These are phyloP conservation scores for Glaucopsyche alexis DNA, from an alignment of 2,888 invertebrate genomes.

Conservation along the genomic window DNA sequence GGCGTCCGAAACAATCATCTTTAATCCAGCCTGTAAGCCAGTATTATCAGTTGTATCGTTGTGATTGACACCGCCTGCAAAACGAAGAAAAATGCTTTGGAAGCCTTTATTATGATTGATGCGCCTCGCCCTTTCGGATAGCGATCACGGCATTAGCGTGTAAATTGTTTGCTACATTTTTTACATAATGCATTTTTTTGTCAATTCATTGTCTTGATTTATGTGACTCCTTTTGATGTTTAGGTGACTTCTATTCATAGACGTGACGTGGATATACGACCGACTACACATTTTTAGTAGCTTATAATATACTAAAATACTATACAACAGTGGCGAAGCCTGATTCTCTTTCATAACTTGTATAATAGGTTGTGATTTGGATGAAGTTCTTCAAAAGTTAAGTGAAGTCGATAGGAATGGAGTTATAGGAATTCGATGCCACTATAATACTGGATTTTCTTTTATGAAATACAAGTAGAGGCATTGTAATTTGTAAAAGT, in stretches of 20 bases:
- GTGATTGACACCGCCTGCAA: constrained; percentile 64
- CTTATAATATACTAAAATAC: not conserved
- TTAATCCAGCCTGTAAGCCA: constrained; percentile 35
- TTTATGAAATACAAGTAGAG: not conserved
- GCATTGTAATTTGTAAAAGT: too few species aligned
- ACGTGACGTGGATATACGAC: not conserved
- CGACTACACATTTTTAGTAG: not conserved
- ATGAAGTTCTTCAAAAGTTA: too few species aligned
- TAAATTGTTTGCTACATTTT: constrained; percentile 33
- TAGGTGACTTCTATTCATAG: not conserved
- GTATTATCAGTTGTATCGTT: constrained; percentile 48
- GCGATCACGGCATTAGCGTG: constrained; percentile 37
- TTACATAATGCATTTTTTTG: constrained; percentile 30
- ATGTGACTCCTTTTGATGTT: constrained; percentile 29
- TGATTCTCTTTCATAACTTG: too few species aligned
- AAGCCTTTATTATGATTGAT: constrained; percentile 73
- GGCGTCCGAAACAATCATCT: constrained; percentile 41
- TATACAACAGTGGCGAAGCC: too few species aligned
- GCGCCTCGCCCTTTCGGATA: constrained; percentile 42
- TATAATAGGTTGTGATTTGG: too few species aligned
- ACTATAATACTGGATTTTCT: not conserved
- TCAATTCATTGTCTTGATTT: constrained; percentile 30
- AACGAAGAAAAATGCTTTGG: constrained; percentile 67
- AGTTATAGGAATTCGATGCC: too few species aligned
- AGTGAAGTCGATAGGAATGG: too few species aligned